Base-by-base conservation (phyloP, 1,140 invertebrate species). In the Pectinophora gossypiella region DNA sequence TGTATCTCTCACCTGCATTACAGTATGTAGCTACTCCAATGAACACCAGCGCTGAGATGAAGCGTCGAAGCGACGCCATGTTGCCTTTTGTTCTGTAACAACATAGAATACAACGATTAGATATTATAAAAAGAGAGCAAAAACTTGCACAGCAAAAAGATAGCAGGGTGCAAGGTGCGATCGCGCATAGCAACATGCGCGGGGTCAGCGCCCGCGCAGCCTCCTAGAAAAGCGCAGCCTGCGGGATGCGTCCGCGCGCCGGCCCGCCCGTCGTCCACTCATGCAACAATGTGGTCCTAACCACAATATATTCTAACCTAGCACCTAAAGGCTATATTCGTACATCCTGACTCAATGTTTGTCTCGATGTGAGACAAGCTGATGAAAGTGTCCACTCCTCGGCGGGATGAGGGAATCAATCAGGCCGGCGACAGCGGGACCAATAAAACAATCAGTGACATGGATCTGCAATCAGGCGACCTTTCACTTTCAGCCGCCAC, bases 71-170 rank as follows among this genome's bases (percentile, higher is more conserved):
- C 74, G 68, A 68, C 62, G 51, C 53, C 74, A 74, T 77, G 62
- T 59, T 65, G 72, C 74, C 68, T 61, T 53, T 66, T 35, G 54
- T 67, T 55, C 76, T 80, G 65, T 1, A 80, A 77, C 57, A 65
- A 68, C 16, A 40, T 15, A 40, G 12, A 20, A 19, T 18, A 43
- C 19, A 54, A 38, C 32, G 16, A 35, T 47, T 42, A 20, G 19
- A 19, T 21, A 27, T 23, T 43, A 43, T 22, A 48, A 13, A 46
- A 49, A 52, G 43, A 32, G 13, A 40, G 19, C 44, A 51, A 43
- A 23, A 22, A 32, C 10, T 21, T 18, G 50, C 40, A 48, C 38
- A 36, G 55, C 38, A 46, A 51, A 46, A 13, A 27, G 48, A 21
- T 20, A 32, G 27, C 27, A 32, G 27, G n/a, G n/a, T n/a, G n/a